These are phyloP conservation scores for Zelleria hepariella DNA, from an alignment of 2,888 invertebrate species.

Conservation along the genomic window DNA sequence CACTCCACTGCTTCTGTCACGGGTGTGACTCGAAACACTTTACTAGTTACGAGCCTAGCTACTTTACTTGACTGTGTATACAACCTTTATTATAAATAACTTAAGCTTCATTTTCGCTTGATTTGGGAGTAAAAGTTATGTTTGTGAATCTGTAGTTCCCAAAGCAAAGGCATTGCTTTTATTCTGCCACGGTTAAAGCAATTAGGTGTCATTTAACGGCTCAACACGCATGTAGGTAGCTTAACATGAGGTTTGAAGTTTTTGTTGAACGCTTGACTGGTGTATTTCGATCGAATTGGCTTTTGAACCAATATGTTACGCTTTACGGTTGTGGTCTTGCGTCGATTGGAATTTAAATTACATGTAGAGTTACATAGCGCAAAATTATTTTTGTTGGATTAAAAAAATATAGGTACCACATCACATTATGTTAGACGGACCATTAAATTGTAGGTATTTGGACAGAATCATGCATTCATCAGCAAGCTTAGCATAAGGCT, in stretches of 20 bases:
- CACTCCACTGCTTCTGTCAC: slow-evolving; percentile 52
- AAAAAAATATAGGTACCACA: no score
- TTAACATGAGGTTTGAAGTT: neutral
- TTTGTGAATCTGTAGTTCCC: neutral
- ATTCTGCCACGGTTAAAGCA: slow-evolving; percentile 3
- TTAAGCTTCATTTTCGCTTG: neutral
- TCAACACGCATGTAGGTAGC: neutral
- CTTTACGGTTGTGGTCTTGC: no score
- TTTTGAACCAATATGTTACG: neutral
- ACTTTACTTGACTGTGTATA: neutral
- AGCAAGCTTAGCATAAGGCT: no score
- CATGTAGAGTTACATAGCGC: no score
- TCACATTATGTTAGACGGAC: no score
- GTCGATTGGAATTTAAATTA: neutral
- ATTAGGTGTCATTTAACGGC: neutral
- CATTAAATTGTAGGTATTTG: no score
- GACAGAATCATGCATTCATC: no score
- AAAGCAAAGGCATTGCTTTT: neutral
- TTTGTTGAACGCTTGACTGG: neutral
- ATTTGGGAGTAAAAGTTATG: neutral
- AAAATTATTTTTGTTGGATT: no score
- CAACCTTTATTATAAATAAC: neutral
- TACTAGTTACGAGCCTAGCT: slow-evolving; percentile 16
- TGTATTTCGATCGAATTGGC: neutral
- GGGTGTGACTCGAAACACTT: slow-evolving; percentile 30